Evolutionary conservation across 2,888 invertebrate genomes (phyloP), one percentile per base, ranked within the genome.

Genomic region (Tribolium freemani): DNA sequence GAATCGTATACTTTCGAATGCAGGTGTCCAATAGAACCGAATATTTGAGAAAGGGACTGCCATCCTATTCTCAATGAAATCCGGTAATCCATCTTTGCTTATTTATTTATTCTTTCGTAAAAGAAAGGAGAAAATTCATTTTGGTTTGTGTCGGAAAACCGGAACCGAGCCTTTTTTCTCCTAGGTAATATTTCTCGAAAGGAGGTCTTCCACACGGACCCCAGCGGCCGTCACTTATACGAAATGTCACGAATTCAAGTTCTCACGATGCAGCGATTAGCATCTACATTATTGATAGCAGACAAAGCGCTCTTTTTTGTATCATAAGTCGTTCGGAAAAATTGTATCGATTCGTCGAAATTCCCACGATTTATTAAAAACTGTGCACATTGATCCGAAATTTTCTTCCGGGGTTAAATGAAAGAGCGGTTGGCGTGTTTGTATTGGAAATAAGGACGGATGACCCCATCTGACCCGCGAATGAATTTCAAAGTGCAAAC

Each of bases 201-300:
- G 73, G 71, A 67, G 56, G 68, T 50, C 71, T 31, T 61, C 26
- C 72, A 75, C 75, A 75, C 76, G 76, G 71, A 76, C 71, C 79
- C 77, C 76, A 71, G 57, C 74, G 78, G 76, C 78, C 78, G 77
- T 78, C 77, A 78, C 76, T 76, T 75, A 68, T 69, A 73, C 78
- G 81, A 83, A 83, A 81, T 83, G 83, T 83, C 83, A 83, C 83
- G 83, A 83, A 78, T 77, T 73, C 68, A 76, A 77, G 80, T 82
- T 83, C 82, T 83, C 83, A 83, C 83, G 83, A 82, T 82, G 76
- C 73, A 67, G 69, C 80, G 84, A 84, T 84, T 84, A 84, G 80
- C 82, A 84, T 84, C 84, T 83, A 83, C 83, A 83, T 82, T 83
- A 83, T 81, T 75, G 83, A 83, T 84, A 81, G 80, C 82, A 75